Conservation (phyloP, 2,113 vertebrate species). For the Indri indri region DNA sequence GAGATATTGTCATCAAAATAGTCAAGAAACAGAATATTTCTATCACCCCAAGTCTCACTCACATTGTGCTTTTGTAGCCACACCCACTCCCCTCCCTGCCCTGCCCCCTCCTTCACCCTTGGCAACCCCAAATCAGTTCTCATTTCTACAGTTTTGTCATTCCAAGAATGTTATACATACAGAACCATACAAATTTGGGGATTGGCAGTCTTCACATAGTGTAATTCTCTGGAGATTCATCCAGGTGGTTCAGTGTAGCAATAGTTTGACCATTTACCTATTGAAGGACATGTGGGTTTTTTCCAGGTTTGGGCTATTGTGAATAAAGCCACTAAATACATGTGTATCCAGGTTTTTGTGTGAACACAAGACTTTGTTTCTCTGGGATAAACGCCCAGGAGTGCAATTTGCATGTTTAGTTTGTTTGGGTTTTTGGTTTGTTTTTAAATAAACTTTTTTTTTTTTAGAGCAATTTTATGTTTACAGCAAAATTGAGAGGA, state of each 20-base stretch:
- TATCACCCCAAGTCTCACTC: background rate
- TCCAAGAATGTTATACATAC: background rate
- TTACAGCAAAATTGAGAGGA: too few relatives aligned
- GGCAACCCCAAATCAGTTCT: background rate
- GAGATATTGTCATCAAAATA: background rate
- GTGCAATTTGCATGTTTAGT: background rate
- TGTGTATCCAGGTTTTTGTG: background rate
- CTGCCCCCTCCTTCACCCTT: background rate
- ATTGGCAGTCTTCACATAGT: background rate
- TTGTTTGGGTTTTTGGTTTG: background rate
- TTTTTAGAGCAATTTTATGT: background rate
- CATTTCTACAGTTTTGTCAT: background rate
- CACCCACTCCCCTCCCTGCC: background rate
- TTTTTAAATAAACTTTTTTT: background rate
- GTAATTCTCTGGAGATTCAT: background rate
- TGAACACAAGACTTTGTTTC: background rate
- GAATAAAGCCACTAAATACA: background rate
- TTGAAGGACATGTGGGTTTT: background rate
- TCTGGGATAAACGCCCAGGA: background rate
- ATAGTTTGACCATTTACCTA: background rate
- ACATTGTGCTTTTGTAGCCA: background rate
- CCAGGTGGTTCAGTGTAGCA: background rate
- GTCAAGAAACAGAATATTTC: background rate
- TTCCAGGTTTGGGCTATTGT: background rate
- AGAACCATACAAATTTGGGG: background rate